Conservation (phyloP, 2,888 invertebrate genomes). For the Oscheius sp. region DNA sequence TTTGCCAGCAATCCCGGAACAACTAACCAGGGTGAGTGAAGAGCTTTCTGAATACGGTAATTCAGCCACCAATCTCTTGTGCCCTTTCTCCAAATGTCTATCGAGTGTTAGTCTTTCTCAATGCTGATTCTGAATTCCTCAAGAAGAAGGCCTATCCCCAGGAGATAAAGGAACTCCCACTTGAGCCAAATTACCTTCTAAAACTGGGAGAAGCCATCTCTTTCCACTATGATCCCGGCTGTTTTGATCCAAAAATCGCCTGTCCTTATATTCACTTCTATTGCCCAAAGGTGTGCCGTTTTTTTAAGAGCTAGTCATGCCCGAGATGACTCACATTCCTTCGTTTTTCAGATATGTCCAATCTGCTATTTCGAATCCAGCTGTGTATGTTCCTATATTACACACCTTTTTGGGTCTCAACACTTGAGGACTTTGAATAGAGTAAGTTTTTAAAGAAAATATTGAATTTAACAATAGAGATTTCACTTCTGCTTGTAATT, state of each 20-base stretch:
- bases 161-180: too few species aligned
- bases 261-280: constrained; percentile 5
- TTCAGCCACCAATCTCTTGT: too few species aligned
- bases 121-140: not conserved
- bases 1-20: too few species aligned
- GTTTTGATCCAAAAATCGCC: not conserved
- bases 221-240: not conserved
- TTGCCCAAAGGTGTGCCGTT: not conserved
- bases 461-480: too few species aligned
- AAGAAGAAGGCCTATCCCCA: too few species aligned
- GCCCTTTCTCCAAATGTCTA: too few species aligned
- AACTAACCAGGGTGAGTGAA: too few species aligned
- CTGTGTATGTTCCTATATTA: not conserved
- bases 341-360: not conserved
- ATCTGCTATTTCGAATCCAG: not conserved
- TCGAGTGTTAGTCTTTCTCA: constrained; percentile 6
- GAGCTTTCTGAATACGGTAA: too few species aligned
- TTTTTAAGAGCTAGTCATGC: not conserved
- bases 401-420: not conserved
- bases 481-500: not conserved
- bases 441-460: too few species aligned
- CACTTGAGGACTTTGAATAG: not conserved
- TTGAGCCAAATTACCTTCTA: not conserved
- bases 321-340: not conserved
- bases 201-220: not conserved